Evolutionary conservation across 2,113 vertebrate species (phyloP), one percentile per base, ranked within the genome.

Genomic region (Corythornis vintsioides): DNA sequence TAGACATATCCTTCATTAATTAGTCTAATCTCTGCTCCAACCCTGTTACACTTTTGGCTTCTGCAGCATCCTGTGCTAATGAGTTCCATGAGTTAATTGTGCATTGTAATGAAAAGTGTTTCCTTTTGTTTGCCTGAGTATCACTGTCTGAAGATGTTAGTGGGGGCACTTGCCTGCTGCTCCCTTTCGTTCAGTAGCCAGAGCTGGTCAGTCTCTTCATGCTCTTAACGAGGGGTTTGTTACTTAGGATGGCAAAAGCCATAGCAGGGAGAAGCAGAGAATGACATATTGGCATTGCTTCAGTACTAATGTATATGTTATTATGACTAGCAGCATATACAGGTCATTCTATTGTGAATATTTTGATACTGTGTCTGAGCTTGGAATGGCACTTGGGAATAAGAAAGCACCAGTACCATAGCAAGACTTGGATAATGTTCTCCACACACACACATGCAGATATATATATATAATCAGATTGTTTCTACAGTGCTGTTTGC

Each of bases 91-190:
- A 88, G 86, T 89, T 95, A 92, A 92, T 86, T 86, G 83, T 77
- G 75, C 60, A 79, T 67, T 76, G 79, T 86, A 91, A 91, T 67
- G 79, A 90, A 91, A 94, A 95, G 47, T 40, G 72, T 40, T 96
- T 95, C 95, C 94, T 91, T 89, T 94, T 96, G 90, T 92, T 95
- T 90, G 64, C 47, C 56, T 91, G 82, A 94, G 77, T 79, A 77
- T 76, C 74, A 19, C 64, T 80, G 59, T 56, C 91, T 90, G 50
- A 85, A 96, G 13, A 64, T 84, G 35, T 75, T 31, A 64, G 67
- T 8, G 31, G 60, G 13, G 52, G 38, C 72, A 67, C 24, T 83
- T 71, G 52, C 38, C 56, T 74, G 13, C 61, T 74, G n/a, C 63
- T 83, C 22, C 47, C 16, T 43, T 78, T 60, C 74, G 33, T 77